Evolutionary conservation across 2,113 vertebrate genomes (phyloP), one percentile per base, ranked within the genome.

Genomic region (Lucifuga dentata): DNA sequence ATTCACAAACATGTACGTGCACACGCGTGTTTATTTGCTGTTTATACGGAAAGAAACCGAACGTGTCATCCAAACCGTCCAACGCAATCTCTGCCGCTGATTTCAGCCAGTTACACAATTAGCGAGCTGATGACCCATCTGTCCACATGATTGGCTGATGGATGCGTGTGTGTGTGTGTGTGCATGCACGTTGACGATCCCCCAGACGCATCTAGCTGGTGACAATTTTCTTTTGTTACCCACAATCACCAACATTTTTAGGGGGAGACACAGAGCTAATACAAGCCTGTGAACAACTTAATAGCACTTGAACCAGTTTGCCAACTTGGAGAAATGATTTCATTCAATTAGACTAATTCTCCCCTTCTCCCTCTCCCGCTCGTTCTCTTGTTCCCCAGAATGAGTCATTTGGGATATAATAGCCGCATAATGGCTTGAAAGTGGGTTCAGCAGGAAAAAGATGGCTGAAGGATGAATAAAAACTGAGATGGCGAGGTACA

Each of bases 301-400:
- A 89, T 85, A 80, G 82, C 88, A 88, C 89, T 90, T 84, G 81
- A 87, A 56, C 78, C 83, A 71, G 78, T 89, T 89, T 88, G 89
- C 89, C 86, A 91, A 89, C 86, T 87, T 89, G 76, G 86, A 90
- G 89, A 83, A 89, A 88, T 83, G 78, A 90, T 88, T 90, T 85
- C 72, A 87, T 86, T 90, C 88, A 87, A 89, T 88, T 88, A 90
- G 85, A 83, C 20, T 85, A 87, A 89, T 76, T 73, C 83, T 24
- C 65, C 66, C 62, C 29, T 62, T 24, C 64, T 53, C 60, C 39
- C 75, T 59, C 75, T 63, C 64, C 10, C 17, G 17, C 62, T 62
- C 78, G 2, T 44, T 82, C 78, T 72, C 84, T 86, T 81, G 74
- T 84, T 84, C 83, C 82, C 66, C 45, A 58, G 60, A 83, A 84